Base-by-base conservation (phyloP, 2,113 vertebrate species). In the Lasiurus borealis region DNA sequence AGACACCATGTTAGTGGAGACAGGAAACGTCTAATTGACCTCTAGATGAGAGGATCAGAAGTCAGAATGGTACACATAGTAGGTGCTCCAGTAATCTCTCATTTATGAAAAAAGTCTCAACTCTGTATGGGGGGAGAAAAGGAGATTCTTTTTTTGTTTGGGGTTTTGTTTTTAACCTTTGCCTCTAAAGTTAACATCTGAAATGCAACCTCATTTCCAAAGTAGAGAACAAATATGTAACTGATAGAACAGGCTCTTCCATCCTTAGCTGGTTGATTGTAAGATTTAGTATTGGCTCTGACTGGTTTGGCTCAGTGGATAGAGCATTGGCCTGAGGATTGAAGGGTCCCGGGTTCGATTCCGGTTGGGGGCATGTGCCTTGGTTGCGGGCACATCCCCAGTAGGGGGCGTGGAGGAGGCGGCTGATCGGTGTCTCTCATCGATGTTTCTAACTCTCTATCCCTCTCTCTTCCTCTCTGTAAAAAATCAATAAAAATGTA, bases 121-220 rank as follows among this genome's bases (percentile, higher is more conserved):
- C 8, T 86, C 4, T 83, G 7, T 3, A 52, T 96, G 66, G 71
- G 31, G 23, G 16, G 2, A 27, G 64, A 34, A n/a, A 16, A 18
- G 18, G 19, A 59, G 2, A 40, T 64, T 66, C 27, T 73, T 91
- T 87, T 87, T 14, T 44, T 15, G 12, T 71, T 34, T n/a, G 34
- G 13, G 8, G 11, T 16, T 69, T 77, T 94, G 62, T 62, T 86
- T 73, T 75, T 54, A 54, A 19, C 14, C n/a, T 69, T 75, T 95
- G 66, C n/a, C 40, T 93, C 31, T 71, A 62, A 94, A 88, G 75
- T 86, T 66, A 91, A 90, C 11, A 91, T 64, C 29, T 27, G 46
- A 68, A 96, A 88, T 59, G 14, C 44, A 90, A 75, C 66, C 19
- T 5, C 21, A 90, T 48, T 90, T 95, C 92, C 68, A 40, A 96